Conservation (phyloP, 2,888 invertebrate genomes). For the Cacoxenus indagator region DNA sequence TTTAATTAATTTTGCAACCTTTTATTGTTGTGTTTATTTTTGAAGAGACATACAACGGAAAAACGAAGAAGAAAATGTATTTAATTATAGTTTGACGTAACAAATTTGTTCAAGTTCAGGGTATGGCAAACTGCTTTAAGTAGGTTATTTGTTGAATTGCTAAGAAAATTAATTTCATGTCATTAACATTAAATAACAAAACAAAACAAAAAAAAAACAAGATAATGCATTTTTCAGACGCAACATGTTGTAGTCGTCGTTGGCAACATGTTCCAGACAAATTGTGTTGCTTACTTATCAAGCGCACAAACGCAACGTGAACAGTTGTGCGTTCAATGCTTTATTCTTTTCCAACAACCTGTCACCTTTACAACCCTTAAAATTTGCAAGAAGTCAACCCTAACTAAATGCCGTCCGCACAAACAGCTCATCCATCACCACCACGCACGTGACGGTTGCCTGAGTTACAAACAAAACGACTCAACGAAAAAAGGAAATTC, state of each 20-base stretch:
- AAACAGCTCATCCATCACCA: neutral
- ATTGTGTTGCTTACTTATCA: constrained; percentile 4
- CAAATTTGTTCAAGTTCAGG: constrained; percentile 49
- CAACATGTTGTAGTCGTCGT: neutral
- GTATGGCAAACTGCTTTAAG: constrained; percentile 25
- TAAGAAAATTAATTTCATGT: neutral
- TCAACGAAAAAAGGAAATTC: constrained; percentile 26
- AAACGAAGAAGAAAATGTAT: constrained; percentile 31
- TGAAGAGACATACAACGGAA: neutral
- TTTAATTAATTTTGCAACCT: constrained; percentile 10
- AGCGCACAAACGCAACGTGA: neutral
- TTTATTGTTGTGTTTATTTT: constrained; percentile 24
- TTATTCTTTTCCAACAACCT: neutral
- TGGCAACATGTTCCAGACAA: constrained; percentile 22
- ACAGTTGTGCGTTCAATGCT: too few species aligned
- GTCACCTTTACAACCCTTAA: neutral
- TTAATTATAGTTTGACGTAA: constrained; percentile 40
- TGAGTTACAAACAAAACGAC: constrained; percentile 37
- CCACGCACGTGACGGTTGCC: constrained; percentile 47
- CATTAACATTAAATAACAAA: neutral
- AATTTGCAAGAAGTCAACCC: neutral
- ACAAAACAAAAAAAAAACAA: neutral
- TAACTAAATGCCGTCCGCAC: neutral
- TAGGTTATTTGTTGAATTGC: neutral
- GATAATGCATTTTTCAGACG: neutral